A percentile compares a stretch with the other conserved stretches of the same genome.
Conservation (phyloP, 2,888 invertebrate species). For the Pocota personata region DNA sequence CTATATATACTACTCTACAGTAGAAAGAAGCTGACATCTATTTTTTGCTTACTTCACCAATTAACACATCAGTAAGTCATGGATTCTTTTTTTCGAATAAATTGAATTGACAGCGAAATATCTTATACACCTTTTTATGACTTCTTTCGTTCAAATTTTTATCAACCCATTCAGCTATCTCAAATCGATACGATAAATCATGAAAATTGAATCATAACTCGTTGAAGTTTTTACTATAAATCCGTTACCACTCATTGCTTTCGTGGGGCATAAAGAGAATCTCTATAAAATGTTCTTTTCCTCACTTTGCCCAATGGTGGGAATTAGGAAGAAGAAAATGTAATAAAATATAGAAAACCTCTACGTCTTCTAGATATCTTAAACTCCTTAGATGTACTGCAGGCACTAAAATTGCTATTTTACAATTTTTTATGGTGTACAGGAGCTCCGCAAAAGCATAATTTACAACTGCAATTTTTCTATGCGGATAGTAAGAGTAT, state of each 20-base stretch:
- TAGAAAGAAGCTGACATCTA: too few relatives aligned
- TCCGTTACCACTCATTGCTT: constrained; percentile 39
- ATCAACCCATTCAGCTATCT: neutral
- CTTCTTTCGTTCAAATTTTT: neutral
- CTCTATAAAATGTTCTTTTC: neutral
- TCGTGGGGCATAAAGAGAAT: constrained; percentile 2
- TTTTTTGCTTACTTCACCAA: too few relatives aligned
- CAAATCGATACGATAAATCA: constrained; percentile 54
- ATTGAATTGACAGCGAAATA: too few relatives aligned
- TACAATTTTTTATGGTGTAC: constrained; percentile 16
- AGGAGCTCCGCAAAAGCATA: constrained; percentile 12
- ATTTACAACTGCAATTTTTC: constrained; percentile 38
- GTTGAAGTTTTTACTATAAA: constrained; percentile 24
- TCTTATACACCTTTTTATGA: neutral
- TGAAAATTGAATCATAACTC: constrained; percentile 61
- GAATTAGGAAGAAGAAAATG: constrained; percentile 8
- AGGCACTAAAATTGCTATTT: constrained; percentile 19
- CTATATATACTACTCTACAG: too few relatives aligned
- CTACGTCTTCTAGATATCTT: neutral
- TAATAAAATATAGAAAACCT: constrained; percentile 9
- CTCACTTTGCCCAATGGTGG: constrained; percentile 9
- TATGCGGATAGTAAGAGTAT: too few relatives aligned
- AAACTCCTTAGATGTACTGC: constrained; percentile 3
- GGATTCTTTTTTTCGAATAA: too few relatives aligned
- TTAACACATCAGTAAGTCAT: too few relatives aligned